Conservation (phyloP, 2,797 vertebrate species). For the Chrysocyon brachyurus region DNA sequence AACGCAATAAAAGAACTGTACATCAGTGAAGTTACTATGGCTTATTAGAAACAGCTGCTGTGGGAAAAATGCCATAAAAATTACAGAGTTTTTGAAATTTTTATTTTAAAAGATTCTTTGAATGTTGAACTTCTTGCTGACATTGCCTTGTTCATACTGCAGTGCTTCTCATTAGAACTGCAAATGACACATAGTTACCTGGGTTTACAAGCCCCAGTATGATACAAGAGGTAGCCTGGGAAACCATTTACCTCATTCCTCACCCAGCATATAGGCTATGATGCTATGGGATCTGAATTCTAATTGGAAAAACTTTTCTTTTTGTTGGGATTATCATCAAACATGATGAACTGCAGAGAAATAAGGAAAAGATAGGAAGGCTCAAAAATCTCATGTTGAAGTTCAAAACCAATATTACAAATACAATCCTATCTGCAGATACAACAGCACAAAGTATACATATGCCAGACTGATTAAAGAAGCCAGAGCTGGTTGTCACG, state of each 20-base stretch:
- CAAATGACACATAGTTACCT: neutral
- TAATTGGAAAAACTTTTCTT: neutral
- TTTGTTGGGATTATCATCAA: neutral
- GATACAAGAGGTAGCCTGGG: neutral
- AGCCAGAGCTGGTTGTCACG: neutral
- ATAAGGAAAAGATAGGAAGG: neutral
- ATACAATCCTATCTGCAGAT: neutral
- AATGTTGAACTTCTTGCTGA: slow-evolving; percentile 23
- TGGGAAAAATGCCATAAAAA: neutral
- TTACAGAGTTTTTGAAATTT: neutral
- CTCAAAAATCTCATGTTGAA: neutral
- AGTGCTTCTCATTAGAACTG: neutral
- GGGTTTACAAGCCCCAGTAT: neutral
- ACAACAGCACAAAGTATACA: neutral
- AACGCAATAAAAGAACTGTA: neutral
- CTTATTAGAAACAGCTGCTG: slow-evolving; percentile 36
- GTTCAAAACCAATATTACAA: neutral
- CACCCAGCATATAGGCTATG: neutral
- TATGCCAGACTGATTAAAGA: neutral
- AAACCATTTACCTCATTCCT: neutral
- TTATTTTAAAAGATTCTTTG: slow-evolving; percentile 35
- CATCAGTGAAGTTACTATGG: neutral
- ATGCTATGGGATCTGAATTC: neutral
- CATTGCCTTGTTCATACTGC: neutral
- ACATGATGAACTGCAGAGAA: neutral